phyloP scores from a whole-genome alignment of 2,888 invertebrate species.

The Drosophila stalkeri region DNA sequence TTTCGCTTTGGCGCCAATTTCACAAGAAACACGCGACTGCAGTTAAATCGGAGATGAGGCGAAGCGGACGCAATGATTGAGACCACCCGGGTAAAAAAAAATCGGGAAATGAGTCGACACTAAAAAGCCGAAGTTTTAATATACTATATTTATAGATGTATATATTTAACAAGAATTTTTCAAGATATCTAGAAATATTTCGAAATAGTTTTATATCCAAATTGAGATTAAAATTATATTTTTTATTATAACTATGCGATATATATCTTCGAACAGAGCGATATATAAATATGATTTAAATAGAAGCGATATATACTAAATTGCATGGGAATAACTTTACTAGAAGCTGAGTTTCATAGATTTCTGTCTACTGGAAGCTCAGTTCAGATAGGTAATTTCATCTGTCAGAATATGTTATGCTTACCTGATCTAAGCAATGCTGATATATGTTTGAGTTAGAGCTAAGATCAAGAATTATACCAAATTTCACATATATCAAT shows the following conservation, averaged over 20 bases:
- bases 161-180: not conserved
- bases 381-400: not conserved
- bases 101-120: conserved; percentile 11
- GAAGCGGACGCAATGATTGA: conserved; percentile 4
- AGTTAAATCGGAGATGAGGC: conserved; percentile 13
- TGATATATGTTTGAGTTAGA: not conserved
- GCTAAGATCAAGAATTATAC: too few relatives aligned
- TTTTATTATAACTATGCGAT: not conserved
- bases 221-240: not conserved
- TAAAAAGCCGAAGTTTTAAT: conserved; percentile 1
- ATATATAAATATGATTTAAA: not conserved
- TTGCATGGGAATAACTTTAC: not conserved
- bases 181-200: not conserved
- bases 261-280: not conserved
- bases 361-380: not conserved
- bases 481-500: not conserved
- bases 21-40: conserved; percentile 47
- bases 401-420: not conserved
- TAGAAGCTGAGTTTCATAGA: not conserved
- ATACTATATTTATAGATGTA: not conserved
- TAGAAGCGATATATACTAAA: not conserved
- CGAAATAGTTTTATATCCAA: not conserved
- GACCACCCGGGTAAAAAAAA: conserved; percentile 49
- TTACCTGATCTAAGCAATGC: not conserved
- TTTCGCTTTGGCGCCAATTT: conserved; percentile 78